These are phyloP conservation scores for Blennius ocellaris DNA, from an alignment of 2,113 vertebrate species.

Conservation along the genomic window DNA sequence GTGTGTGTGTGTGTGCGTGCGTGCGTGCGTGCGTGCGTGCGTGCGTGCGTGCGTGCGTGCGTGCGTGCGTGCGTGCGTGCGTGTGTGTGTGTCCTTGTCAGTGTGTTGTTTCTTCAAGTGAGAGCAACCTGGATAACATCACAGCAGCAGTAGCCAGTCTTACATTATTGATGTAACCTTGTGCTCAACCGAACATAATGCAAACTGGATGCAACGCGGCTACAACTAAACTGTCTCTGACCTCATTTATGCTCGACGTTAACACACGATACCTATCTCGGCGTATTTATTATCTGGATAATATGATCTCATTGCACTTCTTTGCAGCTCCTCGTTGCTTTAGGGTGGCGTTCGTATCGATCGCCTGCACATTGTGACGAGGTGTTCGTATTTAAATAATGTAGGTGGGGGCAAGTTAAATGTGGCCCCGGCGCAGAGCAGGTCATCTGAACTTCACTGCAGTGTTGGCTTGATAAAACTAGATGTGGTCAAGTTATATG, in stretches of 20 bases:
- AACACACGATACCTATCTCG: constrained; percentile 13
- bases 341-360: constrained; percentile 3
- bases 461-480: background rate
- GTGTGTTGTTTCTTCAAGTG: background rate
- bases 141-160: constrained; percentile 5
- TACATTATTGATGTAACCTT: constrained; percentile 35
- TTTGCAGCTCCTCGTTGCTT: constrained; percentile 4
- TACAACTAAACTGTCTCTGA: constrained; percentile 18
- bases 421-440: background rate
- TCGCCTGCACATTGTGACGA: background rate
- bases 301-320: constrained; percentile 13
- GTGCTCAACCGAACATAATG: constrained; percentile 27
- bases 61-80: background rate
- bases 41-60: background rate
- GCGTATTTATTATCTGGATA: constrained; percentile 15
- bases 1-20: background rate
- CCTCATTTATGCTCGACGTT: constrained; percentile 16
- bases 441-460: background rate
- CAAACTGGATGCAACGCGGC: constrained; percentile 27
- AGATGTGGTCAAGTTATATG: background rate
- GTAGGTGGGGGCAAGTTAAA: constrained; percentile 11
- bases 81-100: background rate
- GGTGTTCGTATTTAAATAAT: background rate
- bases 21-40: background rate
- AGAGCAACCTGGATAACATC: constrained; percentile 30